Evolutionary conservation across 1,140 invertebrate species (phyloP).

Genomic region (Nilaparvata lugens): DNA sequence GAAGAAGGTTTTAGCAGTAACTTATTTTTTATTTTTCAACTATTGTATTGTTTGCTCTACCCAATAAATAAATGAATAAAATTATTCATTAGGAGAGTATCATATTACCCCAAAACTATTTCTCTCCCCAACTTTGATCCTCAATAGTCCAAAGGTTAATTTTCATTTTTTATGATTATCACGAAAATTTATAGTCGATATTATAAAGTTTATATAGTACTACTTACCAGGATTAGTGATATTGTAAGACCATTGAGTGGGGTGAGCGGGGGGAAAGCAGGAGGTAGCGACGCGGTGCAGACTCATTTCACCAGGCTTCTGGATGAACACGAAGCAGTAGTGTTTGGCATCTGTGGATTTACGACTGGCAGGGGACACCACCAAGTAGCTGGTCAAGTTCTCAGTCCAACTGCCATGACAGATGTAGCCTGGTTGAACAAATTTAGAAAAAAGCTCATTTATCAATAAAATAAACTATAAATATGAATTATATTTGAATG

Average conservation of each 20-base stretch:
- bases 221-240: constrained; percentile 21
- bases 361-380: constrained; percentile 42
- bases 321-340: constrained; percentile 35
- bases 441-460: not conserved
- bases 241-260: constrained; percentile 19
- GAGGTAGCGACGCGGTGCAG: constrained; percentile 20
- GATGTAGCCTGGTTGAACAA: constrained; percentile 43
- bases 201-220: too few relatives aligned
- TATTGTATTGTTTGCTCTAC: too few relatives aligned
- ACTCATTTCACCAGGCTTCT: constrained; percentile 2
- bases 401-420: constrained; percentile 60
- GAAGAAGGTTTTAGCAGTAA: too few relatives aligned
- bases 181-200: too few relatives aligned
- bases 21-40: too few relatives aligned
- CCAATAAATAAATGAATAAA: too few relatives aligned
- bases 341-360: constrained; percentile 35
- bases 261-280: constrained; percentile 9
- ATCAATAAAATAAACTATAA: not conserved
- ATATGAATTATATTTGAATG: not conserved
- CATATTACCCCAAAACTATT: too few relatives aligned
- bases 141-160: too few relatives aligned
- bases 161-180: too few relatives aligned
- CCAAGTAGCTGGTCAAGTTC: constrained; percentile 52
- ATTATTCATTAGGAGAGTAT: too few relatives aligned
- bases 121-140: too few relatives aligned